Base-by-base conservation (phyloP, 2,888 invertebrate genomes). In the Atrina japonica region DNA sequence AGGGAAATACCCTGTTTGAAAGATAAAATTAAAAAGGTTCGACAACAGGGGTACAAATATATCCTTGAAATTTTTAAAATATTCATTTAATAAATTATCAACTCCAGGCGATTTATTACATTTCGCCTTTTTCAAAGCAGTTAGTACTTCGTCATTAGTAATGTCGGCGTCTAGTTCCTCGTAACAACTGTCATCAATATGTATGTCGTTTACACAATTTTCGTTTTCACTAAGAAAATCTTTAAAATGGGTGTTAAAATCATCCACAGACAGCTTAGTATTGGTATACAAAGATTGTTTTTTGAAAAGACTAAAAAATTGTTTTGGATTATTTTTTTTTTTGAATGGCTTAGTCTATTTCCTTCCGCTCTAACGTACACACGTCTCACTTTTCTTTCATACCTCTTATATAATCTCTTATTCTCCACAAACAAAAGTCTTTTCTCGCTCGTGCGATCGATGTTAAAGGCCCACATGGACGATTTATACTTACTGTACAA, bases 1-100 rank as follows among this genome's bases (percentile, higher is more conserved):
- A 7, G 64, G 70, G 25, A 61, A 69, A 56, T 25, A 29, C 29
- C 69, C 69, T 21, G 45, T 53, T 43, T 47, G 27, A n/a, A 69
- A 52, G 18, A 69, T 55, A 16, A 11, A 11, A 47, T 69, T 68
- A 43, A 68, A 68, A 14, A 68, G 40, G 11, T 58, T 47, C 14
- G 9, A 11, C 16, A 66, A 11, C n/a, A 49, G 16, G 23, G 41
- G 41, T 23, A 21, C 11, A 11, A 53, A n/a, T 16, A 66, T 29
- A 50, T 66, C 58, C 16, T 27, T 25, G 41, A 40, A 67, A 21
- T 59, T 25, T 9, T 50, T 60, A 53, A 60, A 67, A 50, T 52
- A 61, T 27, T 61, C 60, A 21, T 50, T 40, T 25, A 50, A 30
- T 7, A 67, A 18, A 29, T n/a, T 27, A 50, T 66, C 66, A 27